These are phyloP conservation scores for Drosophila grimshawi DNA, from an alignment of 1,140 invertebrate genomes.

Conservation along the genomic window DNA sequence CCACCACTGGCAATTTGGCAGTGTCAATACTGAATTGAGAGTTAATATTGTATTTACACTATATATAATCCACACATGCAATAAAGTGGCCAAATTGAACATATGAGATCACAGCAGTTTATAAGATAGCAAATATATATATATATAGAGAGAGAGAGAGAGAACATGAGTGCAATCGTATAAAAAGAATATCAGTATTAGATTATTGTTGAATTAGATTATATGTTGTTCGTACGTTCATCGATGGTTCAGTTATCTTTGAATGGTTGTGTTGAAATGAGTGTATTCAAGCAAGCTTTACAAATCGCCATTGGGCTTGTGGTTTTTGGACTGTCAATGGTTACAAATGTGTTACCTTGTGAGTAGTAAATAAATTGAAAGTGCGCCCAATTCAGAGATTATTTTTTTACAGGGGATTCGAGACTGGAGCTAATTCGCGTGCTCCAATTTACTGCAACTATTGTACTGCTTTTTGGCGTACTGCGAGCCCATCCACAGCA, in stretches of 20 bases:
- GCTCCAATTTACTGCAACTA: conserved; percentile 20
- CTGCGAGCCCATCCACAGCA: conserved; percentile 21
- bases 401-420: not conserved
- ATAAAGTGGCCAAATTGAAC: not conserved
- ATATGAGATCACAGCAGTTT: not conserved
- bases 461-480: conserved; percentile 12
- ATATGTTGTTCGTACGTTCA: not conserved
- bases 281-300: conserved; percentile 1
- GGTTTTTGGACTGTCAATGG: conserved; percentile 11
- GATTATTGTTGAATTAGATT: too few species aligned
- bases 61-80: not conserved
- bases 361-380: not conserved
- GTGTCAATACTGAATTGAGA: conserved; percentile 1
- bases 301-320: conserved; percentile 28
- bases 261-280: conserved; percentile 14
- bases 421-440: conserved; percentile 2
- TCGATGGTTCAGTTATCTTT: conserved; percentile 18
- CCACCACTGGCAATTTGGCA: not conserved
- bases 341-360: conserved; percentile 14
- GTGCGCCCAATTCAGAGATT: not conserved
- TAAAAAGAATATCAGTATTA: too few species aligned
- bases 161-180: too few species aligned
- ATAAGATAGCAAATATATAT: not conserved
- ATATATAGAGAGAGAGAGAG: not conserved
- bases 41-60: not conserved